These are phyloP conservation scores for Polia nebulosa DNA, from an alignment of 2,888 invertebrate species.

Conservation along the genomic window DNA sequence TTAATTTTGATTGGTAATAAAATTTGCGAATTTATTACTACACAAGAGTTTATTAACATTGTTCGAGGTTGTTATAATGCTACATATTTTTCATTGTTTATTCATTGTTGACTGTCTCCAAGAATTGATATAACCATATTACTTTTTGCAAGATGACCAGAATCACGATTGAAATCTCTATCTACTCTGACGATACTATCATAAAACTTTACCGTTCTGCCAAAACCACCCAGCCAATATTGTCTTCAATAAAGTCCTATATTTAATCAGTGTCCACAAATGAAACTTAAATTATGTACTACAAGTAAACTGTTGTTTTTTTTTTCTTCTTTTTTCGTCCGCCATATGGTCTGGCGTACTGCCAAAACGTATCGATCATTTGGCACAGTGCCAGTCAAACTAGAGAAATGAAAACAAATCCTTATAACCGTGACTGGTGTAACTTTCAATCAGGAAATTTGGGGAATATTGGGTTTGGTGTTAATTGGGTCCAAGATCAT, in stretches of 20 bases:
- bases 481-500: slow-evolving; percentile 42
- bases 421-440: slow-evolving; percentile 57
- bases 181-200: neutral
- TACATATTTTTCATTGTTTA: slow-evolving; percentile 16
- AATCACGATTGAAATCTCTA: neutral
- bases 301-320: slow-evolving; percentile 70
- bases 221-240: slow-evolving; percentile 13
- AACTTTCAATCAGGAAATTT: slow-evolving; percentile 64
- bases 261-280: slow-evolving; percentile 63
- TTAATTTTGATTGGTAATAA: slow-evolving; percentile 2
- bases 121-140: slow-evolving; percentile 1
- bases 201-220: slow-evolving; percentile 10
- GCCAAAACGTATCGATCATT: slow-evolving; percentile 87
- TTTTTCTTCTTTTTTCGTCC: slow-evolving; percentile 68
- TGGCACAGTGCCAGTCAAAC: slow-evolving; percentile 81
- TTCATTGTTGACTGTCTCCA: neutral
- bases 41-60: neutral
- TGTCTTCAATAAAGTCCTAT: slow-evolving; percentile 32
- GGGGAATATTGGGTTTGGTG: slow-evolving; percentile 34
- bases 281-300: slow-evolving; percentile 71
- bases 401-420: slow-evolving; percentile 84
- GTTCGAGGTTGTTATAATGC: neutral
- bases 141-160: slow-evolving; percentile 8
- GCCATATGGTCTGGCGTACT: slow-evolving; percentile 81
- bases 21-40: slow-evolving; percentile 11